These are phyloP conservation scores for Hydroisotoma schaefferi DNA, from an alignment of 2,888 invertebrate species.

Conservation along the genomic window DNA sequence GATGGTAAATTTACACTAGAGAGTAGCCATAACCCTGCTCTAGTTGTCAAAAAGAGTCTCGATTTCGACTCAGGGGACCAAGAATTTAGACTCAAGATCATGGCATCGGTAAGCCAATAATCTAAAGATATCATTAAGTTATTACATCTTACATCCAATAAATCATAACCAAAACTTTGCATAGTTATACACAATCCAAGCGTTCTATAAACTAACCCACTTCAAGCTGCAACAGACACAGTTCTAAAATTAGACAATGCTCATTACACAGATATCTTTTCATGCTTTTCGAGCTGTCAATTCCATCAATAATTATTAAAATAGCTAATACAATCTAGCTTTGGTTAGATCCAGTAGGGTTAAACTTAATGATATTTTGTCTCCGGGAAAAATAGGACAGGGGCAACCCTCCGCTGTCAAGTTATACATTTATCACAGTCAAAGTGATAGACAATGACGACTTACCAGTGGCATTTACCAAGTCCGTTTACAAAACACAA, in stretches of 20 bases:
- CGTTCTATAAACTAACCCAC: too few relatives aligned
- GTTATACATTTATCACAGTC: constrained; percentile 69
- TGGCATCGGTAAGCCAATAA: constrained; percentile 65
- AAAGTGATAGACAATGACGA: constrained; percentile 75
- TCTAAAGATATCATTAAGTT: neutral
- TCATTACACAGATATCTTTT: too few relatives aligned
- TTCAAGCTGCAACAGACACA: too few relatives aligned
- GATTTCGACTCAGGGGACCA: constrained; percentile 79
- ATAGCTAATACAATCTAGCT: too few relatives aligned
- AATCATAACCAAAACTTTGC: neutral
- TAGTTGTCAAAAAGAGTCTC: constrained; percentile 69
- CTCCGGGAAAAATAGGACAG: constrained; percentile 63
- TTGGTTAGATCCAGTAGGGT: too few relatives aligned
- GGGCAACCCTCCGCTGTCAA: constrained; percentile 70
- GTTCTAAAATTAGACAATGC: too few relatives aligned
- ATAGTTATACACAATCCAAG: too few relatives aligned
- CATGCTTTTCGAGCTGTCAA: too few relatives aligned
- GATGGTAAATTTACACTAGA: constrained; percentile 75
- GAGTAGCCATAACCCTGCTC: constrained; percentile 67
- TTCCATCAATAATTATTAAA: too few relatives aligned
- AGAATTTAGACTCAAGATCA: constrained; percentile 68
- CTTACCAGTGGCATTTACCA: constrained; percentile 67
- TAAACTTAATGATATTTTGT: too few relatives aligned
- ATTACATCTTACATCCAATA: neutral
- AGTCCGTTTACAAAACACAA: constrained; percentile 72